Conservation (phyloP, 2,888 invertebrate species). For the Agriopis leucophaearia region DNA sequence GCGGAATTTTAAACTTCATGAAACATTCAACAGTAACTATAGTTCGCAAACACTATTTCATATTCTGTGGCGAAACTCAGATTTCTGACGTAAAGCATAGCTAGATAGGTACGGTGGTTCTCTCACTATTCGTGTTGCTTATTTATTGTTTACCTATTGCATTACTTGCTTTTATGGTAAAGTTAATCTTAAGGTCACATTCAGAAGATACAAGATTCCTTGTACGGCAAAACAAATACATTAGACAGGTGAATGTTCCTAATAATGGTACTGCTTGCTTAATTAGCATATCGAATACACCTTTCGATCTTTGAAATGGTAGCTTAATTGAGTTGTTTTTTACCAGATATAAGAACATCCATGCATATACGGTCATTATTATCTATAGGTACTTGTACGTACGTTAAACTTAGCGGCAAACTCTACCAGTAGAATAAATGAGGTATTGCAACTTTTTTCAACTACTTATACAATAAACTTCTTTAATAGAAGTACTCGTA, state of each 20-base stretch:
- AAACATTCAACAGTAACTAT: no score
- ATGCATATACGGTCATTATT: background rate
- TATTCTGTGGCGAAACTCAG: background rate
- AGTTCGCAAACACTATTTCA: no score
- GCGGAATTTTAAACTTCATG: no score
- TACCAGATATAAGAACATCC: slow-evolving; percentile 10
- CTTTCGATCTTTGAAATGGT: slow-evolving; percentile 56
- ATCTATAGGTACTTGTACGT: background rate
- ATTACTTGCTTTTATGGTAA: slow-evolving; percentile 31
- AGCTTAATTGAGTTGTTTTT: slow-evolving; percentile 52
- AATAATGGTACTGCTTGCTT: slow-evolving; percentile 66
- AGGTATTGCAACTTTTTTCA: no score
- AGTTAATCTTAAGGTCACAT: slow-evolving; percentile 45
- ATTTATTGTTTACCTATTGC: background rate
- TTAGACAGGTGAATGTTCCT: slow-evolving; percentile 74
- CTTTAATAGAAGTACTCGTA: no score
- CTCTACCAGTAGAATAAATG: no score
- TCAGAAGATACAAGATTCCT: slow-evolving; percentile 45
- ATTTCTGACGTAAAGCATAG: background rate
- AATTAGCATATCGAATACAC: slow-evolving; percentile 70
- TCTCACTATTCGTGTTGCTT: slow-evolving; percentile 45
- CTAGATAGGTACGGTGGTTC: no score
- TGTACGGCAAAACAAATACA: slow-evolving; percentile 46
- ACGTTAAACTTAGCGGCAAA: no score
- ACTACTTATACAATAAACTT: no score